A percentile compares a stretch with the other conserved stretches of the same genome.
These are phyloP conservation scores for Hemitrygon akajei DNA, from an alignment of 2,797 vertebrate species.

Conservation along the genomic window DNA sequence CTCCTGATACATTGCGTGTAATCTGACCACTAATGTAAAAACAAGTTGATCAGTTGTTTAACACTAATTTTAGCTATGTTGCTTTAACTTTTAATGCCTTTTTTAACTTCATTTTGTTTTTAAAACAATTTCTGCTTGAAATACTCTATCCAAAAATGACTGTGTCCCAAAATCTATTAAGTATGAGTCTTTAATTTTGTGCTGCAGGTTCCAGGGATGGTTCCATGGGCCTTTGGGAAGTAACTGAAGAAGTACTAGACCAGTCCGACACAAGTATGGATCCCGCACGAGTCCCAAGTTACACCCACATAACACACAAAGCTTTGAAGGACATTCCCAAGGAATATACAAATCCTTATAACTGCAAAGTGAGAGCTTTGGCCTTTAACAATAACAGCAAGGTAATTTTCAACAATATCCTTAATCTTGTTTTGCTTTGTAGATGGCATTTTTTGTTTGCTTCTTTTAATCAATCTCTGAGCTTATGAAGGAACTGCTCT, in stretches of 20 bases:
- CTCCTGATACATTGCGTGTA: background rate
- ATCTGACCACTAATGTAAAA: background rate
- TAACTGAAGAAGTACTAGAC: conserved; percentile 81
- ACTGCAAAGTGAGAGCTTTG: conserved; percentile 92
- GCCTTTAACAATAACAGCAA: conserved; percentile 95
- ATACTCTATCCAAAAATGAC: background rate
- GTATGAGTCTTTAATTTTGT: background rate
- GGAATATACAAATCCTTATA: conserved; percentile 89
- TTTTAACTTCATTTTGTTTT: background rate
- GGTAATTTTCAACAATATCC: conserved; percentile 54
- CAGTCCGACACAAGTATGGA: conserved; percentile 69
- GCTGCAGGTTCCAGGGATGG: conserved; percentile 85
- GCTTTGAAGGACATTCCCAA: conserved; percentile 95
- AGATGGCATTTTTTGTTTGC: conserved; percentile 34
- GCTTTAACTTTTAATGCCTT: background rate
- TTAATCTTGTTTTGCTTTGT: background rate
- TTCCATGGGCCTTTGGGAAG: conserved; percentile 97
- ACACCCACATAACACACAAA: conserved; percentile 86
- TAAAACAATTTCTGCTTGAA: background rate
- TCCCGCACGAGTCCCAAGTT: conserved; percentile 75
- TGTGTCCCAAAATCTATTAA: background rate
- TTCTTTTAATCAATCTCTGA: background rate
- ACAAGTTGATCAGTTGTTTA: background rate
- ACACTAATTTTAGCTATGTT: background rate
- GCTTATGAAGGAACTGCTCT: background rate